phyloP scores from a whole-genome alignment of 2,113 vertebrate species.

The Eurystomus gularis region DNA sequence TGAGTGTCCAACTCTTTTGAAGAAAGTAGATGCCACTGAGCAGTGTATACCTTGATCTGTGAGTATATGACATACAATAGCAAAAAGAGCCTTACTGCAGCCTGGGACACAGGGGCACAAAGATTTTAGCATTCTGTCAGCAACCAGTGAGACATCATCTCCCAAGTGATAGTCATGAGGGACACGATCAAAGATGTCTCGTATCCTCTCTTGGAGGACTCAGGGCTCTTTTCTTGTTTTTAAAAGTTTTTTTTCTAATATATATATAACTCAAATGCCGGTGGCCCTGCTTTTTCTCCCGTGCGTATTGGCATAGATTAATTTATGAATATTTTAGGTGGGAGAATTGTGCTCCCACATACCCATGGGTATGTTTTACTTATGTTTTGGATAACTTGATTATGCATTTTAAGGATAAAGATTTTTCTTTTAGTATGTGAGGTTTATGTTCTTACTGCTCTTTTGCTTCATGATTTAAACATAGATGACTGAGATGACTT shows the following conservation, averaged over 20 bases:
- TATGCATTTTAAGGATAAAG: background rate
- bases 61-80: background rate
- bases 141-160: background rate
- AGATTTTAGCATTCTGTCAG: background rate
- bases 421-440: background rate
- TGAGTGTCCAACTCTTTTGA: background rate
- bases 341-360: background rate
- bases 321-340: conserved; percentile 25
- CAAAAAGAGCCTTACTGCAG: background rate
- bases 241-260: background rate
- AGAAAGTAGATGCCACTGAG: background rate
- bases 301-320: background rate
- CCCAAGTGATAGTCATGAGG: background rate
- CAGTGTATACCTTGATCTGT: background rate
- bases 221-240: background rate
- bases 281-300: background rate
- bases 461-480: background rate
- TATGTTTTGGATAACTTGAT: background rate
- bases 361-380: background rate
- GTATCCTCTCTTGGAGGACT: background rate
- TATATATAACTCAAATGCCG: background rate
- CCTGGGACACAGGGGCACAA: background rate
- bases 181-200: conserved; percentile 4
- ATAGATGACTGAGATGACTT: background rate
- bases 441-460: background rate